Conservation (phyloP, 2,113 vertebrate genomes). For the Indicator indicator region DNA sequence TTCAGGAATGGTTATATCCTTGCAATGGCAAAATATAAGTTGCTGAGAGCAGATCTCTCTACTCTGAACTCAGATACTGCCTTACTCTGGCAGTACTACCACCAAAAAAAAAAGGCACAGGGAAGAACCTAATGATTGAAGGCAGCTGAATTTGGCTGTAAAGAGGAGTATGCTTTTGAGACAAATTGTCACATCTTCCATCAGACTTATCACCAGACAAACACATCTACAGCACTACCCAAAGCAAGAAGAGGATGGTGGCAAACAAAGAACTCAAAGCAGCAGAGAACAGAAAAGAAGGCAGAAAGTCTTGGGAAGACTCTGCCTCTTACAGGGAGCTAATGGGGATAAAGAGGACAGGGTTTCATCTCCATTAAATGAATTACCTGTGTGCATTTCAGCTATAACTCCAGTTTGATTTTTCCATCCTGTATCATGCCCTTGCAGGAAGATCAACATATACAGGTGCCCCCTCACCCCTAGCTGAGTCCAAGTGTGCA, state of each 20-base stretch:
- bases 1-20: neutral
- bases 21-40: neutral
- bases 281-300: neutral
- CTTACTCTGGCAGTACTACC: neutral
- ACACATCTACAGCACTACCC: neutral
- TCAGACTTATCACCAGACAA: neutral
- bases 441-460: neutral
- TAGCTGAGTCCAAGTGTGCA: neutral
- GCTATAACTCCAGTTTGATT: neutral
- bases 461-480: neutral
- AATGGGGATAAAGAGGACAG: neutral
- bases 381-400: neutral
- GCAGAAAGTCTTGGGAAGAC: neutral
- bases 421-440: neutral
- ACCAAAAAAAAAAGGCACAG: neutral
- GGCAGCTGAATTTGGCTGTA: neutral
- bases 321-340: neutral
- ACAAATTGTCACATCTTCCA: neutral
- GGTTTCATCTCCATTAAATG: neutral
- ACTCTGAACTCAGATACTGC: neutral
- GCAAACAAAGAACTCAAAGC: neutral
- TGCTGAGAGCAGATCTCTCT: neutral
- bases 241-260: rapidly evolving
- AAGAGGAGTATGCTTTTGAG: rapidly evolving
- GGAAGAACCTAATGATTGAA: neutral